phyloP scores from a whole-genome alignment of 2,888 invertebrate genomes.

The Hydrotaea diabolus region DNA sequence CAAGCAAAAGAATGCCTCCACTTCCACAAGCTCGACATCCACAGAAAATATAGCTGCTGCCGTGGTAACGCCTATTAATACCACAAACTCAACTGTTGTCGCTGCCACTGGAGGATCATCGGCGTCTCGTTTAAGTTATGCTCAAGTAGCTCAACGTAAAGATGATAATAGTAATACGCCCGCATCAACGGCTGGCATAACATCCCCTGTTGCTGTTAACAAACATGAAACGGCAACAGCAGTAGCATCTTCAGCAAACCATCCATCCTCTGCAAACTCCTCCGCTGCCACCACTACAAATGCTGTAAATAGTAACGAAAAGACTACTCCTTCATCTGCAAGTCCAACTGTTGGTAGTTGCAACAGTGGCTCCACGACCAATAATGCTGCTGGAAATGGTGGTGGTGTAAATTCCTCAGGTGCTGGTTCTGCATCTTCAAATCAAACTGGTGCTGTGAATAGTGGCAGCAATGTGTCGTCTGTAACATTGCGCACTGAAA shows the following conservation, averaged over 20 bases:
- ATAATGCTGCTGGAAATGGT: conserved; percentile 32
- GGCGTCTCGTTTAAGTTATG: conserved; percentile 83
- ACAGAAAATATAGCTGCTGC: conserved; percentile 73
- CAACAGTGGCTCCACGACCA: conserved; percentile 37
- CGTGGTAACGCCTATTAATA: conserved; percentile 50
- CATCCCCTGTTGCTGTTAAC: conserved; percentile 61
- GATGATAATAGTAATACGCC: conserved; percentile 73
- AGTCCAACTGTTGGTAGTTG: conserved; percentile 43
- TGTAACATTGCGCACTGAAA: conserved; percentile 70
- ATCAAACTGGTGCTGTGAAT: conserved; percentile 69
- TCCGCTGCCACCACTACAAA: conserved; percentile 52
- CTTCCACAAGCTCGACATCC: conserved; percentile 75
- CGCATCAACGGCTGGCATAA: conserved; percentile 56
- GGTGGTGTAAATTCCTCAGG: conserved; percentile 53
- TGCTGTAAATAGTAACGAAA: conserved; percentile 54
- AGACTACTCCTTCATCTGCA: conserved; percentile 45
- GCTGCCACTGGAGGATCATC: conserved; percentile 71
- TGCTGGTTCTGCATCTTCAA: conserved; percentile 57
- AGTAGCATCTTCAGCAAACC: conserved; percentile 43
- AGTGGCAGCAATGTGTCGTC: conserved; percentile 68
- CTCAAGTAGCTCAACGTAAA: conserved; percentile 86
- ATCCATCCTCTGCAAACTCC: conserved; percentile 43
- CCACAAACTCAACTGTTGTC: conserved; percentile 64
- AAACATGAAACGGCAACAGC: conserved; percentile 61
- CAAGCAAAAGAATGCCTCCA: conserved; percentile 76